phyloP scores from a whole-genome alignment of 2,888 invertebrate species.

The Acanthococcus lagerstroemiae region DNA sequence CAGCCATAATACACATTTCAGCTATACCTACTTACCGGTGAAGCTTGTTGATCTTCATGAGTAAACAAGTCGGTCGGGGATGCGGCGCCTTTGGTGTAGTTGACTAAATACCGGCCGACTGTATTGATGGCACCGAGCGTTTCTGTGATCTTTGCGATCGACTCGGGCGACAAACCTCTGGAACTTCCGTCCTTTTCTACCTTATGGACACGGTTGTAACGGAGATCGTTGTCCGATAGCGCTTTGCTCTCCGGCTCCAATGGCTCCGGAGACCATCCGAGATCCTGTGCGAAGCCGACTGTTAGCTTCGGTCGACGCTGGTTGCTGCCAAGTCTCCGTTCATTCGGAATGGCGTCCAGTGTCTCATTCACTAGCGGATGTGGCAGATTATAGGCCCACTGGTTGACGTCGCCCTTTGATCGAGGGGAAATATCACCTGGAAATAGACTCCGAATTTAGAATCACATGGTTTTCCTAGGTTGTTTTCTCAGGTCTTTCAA shows the following conservation, averaged over 20 bases:
- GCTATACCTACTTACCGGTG: constrained; percentile 13
- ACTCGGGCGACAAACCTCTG: constrained; percentile 37
- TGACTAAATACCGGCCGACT: constrained; percentile 73
- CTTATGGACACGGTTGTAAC: constrained; percentile 1
- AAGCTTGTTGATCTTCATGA: constrained; percentile 25
- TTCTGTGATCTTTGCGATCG: constrained; percentile 48
- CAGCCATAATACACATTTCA: too few relatives aligned
- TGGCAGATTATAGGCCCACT: constrained; percentile 22
- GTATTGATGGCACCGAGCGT: constrained; percentile 71
- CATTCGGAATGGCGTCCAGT: neutral
- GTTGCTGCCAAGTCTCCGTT: neutral
- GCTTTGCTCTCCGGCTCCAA: neutral
- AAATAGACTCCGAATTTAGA: too few relatives aligned
- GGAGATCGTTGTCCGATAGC: neutral
- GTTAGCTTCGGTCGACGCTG: constrained; percentile 8
- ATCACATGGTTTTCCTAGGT: too few relatives aligned
- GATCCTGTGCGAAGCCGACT: constrained; percentile 11
- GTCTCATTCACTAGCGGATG: constrained; percentile 24
- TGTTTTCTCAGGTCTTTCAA: too few relatives aligned
- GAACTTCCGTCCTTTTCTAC: constrained; percentile 12
- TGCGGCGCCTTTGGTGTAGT: constrained; percentile 53
- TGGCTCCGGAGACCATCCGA: neutral
- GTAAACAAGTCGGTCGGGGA: constrained; percentile 16
- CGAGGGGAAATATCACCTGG: too few relatives aligned
- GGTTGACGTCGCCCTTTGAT: neutral